Conservation (phyloP, 2,888 invertebrate species). For the Pharmacophagus antenor region DNA sequence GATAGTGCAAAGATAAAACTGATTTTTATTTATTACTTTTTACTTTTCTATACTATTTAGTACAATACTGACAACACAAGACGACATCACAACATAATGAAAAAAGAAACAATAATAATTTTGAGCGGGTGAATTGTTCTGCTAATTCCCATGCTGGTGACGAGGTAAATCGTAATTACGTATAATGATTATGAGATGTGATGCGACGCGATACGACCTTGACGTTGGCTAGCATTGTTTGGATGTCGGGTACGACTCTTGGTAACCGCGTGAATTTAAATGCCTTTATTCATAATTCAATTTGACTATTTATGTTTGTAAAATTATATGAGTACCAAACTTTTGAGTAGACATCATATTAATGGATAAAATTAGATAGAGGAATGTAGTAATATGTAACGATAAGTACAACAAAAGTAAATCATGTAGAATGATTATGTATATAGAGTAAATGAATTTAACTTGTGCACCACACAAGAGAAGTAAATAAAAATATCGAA, state of each 20-base stretch:
- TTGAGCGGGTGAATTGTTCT: slow-evolving; percentile 36
- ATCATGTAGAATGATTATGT: no score
- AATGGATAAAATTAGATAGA: background rate
- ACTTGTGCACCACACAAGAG: background rate
- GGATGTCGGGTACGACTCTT: slow-evolving; percentile 46
- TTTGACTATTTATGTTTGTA: slow-evolving; percentile 12
- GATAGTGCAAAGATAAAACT: no score
- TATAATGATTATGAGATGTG: slow-evolving; percentile 49
- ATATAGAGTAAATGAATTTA: no score
- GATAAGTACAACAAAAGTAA: background rate
- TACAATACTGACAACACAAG: slow-evolving; percentile 19
- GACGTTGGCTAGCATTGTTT: slow-evolving; percentile 71
- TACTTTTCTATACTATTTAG: slow-evolving; percentile 31
- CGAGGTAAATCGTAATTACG: slow-evolving; percentile 64
- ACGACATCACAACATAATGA: slow-evolving; percentile 13
- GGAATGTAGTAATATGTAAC: background rate
- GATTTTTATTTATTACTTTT: background rate
- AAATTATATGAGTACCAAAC: background rate
- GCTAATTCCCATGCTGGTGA: slow-evolving; percentile 42
- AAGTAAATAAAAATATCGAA: background rate
- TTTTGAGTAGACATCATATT: background rate
- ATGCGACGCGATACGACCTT: slow-evolving; percentile 66
- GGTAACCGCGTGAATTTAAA: slow-evolving; percentile 43
- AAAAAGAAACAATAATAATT: slow-evolving; percentile 32
- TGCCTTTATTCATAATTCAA: slow-evolving; percentile 16